These are phyloP conservation scores for Tupaia tana DNA, from an alignment of 2,113 vertebrate genomes.

Conservation along the genomic window DNA sequence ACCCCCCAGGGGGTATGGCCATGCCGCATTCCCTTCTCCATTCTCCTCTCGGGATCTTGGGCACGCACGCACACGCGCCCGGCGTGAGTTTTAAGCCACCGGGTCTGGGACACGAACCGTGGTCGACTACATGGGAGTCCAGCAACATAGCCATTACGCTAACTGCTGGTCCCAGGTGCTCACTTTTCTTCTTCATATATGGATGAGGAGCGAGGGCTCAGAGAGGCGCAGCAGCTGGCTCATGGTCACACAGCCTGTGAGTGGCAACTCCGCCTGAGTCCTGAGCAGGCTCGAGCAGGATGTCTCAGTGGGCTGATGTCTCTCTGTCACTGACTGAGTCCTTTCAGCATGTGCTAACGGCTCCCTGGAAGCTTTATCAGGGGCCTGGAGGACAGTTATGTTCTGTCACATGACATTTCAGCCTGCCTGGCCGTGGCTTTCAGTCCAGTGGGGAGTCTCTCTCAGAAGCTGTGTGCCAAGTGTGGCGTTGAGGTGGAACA, in stretches of 20 bases:
- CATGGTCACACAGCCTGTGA: neutral
- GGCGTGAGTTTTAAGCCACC: too few relatives aligned
- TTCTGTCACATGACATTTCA: neutral
- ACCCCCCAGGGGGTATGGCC: too few relatives aligned
- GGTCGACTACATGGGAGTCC: too few relatives aligned
- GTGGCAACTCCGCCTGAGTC: neutral
- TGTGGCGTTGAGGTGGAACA: neutral
- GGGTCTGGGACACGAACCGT: too few relatives aligned
- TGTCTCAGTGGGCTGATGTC: neutral
- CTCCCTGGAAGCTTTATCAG: neutral
- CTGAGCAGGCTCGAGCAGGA: too few relatives aligned
- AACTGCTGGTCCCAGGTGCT: too few relatives aligned
- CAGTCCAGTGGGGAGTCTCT: neutral
- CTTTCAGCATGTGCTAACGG: neutral
- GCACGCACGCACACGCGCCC: too few relatives aligned
- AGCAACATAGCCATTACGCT: too few relatives aligned
- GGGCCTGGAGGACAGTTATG: neutral
- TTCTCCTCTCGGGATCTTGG: too few relatives aligned
- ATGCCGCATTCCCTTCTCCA: too few relatives aligned
- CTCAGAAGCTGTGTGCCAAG: neutral
- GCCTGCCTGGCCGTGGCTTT: neutral
- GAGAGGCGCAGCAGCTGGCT: neutral
- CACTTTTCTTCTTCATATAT: neutral
- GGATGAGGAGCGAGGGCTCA: neutral
- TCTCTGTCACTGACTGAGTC: neutral